Evolutionary conservation across 2,113 vertebrate species (phyloP), one percentile per base, ranked within the genome.

Genomic region (Tragulus kanchil): DNA sequence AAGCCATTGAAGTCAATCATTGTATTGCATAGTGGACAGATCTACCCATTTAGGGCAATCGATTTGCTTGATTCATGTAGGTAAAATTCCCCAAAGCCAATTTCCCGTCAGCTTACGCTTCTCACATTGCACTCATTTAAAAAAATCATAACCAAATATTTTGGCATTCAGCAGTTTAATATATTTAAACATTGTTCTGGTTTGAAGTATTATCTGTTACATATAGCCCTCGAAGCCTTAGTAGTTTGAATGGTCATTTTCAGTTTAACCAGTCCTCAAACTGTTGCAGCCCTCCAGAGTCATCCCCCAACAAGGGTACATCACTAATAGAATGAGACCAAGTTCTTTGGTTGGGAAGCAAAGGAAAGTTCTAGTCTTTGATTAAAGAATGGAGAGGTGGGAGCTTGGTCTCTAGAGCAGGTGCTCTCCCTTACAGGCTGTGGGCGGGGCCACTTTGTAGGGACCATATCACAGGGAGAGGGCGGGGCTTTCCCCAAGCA

Each of bases 181-280:
- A 61, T 75, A 95, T 78, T 87, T 87, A 94, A 86, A 84, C 16
- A 6, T 50, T 65, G 6, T 59, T 42, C 77, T 93, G 48, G 23
- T 54, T 94, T 59, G 50, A 88, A 71, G 26, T 83, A 79, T 62
- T 82, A 56, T 59, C 15, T 85, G 13, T 64, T 87, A 15, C 59
- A 25, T 45, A 42, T 42, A 92, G 58, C 64, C 54, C 52, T 79
- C 64, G 58, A 93, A 88, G 28, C 31, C 23, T 85, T 48, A 77
- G 19, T 54, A 54, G 36, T 87, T 85, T 96, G 54, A 71, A 87
- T 45, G 5, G 64, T 56, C 78, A 88, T 23, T 19, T n/a, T 92
- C 52, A 83, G 21, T 95, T 97, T 93, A 50, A 94, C 26, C 28
- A 77, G 52, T 77, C n/a, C 17, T 89, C 50, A 92, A 5, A 25